Evolutionary conservation across 2,113 vertebrate species (phyloP), one percentile per base, ranked within the genome.

Genomic region (Terrapene triunguis): DNA sequence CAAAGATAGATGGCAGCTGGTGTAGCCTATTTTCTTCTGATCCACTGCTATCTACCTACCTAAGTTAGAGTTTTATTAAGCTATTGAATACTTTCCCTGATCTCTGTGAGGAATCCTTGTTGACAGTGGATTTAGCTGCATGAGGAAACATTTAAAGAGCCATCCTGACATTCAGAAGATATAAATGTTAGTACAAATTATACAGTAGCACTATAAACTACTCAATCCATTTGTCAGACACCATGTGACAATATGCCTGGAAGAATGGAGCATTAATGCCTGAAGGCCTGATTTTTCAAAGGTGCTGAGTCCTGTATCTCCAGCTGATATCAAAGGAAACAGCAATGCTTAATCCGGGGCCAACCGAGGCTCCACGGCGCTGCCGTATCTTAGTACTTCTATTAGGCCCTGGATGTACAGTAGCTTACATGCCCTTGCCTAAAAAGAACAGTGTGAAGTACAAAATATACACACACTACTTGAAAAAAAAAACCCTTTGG

Each of bases 41-140:
- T 95, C 85, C 38, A 87, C 1, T 47, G 65, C 51, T 82, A 91
- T 88, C 12, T 94, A 22, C 85, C 53, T 89, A 54, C 54, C 93
- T 91, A n/a, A 48, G 50, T 95, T 84, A 95, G 88, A 80, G 74
- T 89, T 95, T 96, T 92, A 95, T 95, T 95, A 96, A 95, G 82
- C 87, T 90, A 82, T 87, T 89, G 86, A 90, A 38, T 76, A 93
- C 69, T 84, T 93, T 24, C 50, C 88, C 89, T 95, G 94, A 97
- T 96, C 94, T 84, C 88, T 96, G 54, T 0, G 1, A 95, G 76
- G 59, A 92, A 94, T 87, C 81, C n/a, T 44, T 95, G 93, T 96
- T 95, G 95, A 95, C 91, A 94, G 82, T 95, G 96, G 97, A 93
- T 91, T 96, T 95, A 90, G 84, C 93, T 97, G 97, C 95, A 96